Conservation (phyloP, 1,140 invertebrate genomes). For the Zaprionus lachaisei region DNA sequence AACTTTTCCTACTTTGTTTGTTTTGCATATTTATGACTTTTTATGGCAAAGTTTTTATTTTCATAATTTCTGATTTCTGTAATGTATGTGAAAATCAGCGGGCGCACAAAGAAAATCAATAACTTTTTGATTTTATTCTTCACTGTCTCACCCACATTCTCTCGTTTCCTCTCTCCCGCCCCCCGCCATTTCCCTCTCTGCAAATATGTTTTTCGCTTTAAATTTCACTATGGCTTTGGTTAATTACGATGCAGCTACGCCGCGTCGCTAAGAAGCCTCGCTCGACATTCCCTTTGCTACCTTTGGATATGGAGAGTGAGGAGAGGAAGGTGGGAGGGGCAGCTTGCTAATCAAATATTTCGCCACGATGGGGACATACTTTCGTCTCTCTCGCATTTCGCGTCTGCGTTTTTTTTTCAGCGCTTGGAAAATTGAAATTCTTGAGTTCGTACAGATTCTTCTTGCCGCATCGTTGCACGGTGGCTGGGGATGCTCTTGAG, state of each 20-base stretch:
- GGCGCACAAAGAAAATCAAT: background rate
- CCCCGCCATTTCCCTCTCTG: background rate
- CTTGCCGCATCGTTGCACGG: background rate
- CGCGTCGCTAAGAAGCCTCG: background rate
- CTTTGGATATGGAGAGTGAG: background rate
- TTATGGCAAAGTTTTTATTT: background rate
- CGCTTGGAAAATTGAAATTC: constrained; percentile 12
- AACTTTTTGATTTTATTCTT: background rate
- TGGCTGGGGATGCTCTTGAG: constrained; percentile 1
- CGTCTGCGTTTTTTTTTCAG: background rate
- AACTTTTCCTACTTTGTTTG: constrained; percentile 5
- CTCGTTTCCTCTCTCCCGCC: background rate
- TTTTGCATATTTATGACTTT: constrained; percentile 4
- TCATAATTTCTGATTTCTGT: background rate
- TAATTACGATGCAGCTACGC: background rate
- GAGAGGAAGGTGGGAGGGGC: background rate
- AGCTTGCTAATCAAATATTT: background rate
- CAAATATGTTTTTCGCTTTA: background rate
- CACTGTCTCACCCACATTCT: background rate
- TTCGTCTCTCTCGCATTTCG: background rate
- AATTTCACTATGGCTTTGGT: background rate
- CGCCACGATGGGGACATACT: background rate
- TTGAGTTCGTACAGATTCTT: background rate
- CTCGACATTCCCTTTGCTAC: background rate
- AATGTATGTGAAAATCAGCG: constrained; percentile 4